Conservation (phyloP, 2,888 invertebrate genomes). For the Kuschelorhynchus macadamiae region DNA sequence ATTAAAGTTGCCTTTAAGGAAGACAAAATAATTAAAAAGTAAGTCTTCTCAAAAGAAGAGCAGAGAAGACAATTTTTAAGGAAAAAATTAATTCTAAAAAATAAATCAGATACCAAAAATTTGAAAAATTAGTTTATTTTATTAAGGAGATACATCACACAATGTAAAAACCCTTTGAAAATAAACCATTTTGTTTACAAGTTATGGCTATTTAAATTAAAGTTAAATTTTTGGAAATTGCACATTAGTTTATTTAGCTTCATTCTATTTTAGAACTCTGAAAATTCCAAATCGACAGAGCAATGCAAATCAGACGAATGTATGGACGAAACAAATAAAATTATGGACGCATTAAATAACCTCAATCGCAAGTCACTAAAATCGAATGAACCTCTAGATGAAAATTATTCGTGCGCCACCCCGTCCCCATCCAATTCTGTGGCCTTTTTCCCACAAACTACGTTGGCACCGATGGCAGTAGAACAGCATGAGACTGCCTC, state of each 20-base stretch:
- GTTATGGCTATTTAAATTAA: no score
- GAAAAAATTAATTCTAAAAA: not conserved
- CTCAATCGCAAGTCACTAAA: slow-evolving; percentile 28
- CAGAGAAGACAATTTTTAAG: no score
- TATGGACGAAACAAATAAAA: slow-evolving; percentile 37
- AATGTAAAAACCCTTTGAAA: no score
- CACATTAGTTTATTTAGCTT: not conserved
- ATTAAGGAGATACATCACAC: not conserved
- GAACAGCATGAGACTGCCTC: not conserved
- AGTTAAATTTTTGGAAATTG: no score
- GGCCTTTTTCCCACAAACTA: not conserved
- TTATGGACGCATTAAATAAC: slow-evolving; percentile 30
- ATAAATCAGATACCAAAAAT: no score
- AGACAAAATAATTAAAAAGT: no score
- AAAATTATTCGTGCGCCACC: slow-evolving; percentile 3
- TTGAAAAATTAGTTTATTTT: no score
- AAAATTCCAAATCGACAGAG: slow-evolving; percentile 20
- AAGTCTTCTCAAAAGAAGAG: no score
- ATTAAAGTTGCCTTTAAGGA: no score
- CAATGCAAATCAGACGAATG: slow-evolving; percentile 33
- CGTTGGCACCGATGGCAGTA: not conserved
- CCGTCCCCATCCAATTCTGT: not conserved
- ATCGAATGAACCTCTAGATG: slow-evolving; percentile 6
- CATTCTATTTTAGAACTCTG: slow-evolving; percentile 10
- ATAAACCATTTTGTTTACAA: no score